Evolutionary conservation across 2,113 vertebrate species (phyloP), one percentile per base, ranked within the genome.

Genomic region (Psittacus erithacus): DNA sequence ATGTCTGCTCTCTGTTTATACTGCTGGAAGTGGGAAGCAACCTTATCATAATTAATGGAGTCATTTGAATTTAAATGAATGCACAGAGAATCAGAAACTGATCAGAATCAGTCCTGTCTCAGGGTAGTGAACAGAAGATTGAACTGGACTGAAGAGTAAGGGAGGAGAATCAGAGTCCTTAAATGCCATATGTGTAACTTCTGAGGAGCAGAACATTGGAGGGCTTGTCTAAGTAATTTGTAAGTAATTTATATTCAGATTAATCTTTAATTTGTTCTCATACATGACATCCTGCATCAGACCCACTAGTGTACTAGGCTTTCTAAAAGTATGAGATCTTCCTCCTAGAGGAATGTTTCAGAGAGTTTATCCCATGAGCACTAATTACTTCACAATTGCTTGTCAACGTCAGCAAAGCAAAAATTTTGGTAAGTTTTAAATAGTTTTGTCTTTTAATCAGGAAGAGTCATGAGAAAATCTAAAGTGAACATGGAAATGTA

Each of bases 291-390:
- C 35, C 11, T 10, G 27, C 82, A 50, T 47, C 18, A 64, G 9
- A 49, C 4, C 6, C 0, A 0, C 9, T 23, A 35, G 41, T n/a
- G 9, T 24, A 41, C 2, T 1, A 81, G 8, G 10, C 28, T 84
- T 53, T 65, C 17, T 57, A 25, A 77, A 86, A 44, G 3, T 10
- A 9, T 23, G 7, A 78, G 13, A 4, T 3, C 13, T n/a, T 43
- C 15, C 65, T 75, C 22, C 27, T 49, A 47, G 62, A 14, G 9
- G 10, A 74, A 65, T 29, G 7, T 62, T 89, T 84, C 44, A 67
- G 38, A 33, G 4, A 59, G 3, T 10, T 78, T 10, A 14, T 44
- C 17, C 11, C 11, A 22, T 7, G 14, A 84, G 1, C 1, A 1
- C 47, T 7, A 82, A 44, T 10, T 27, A 41, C 29, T 35, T 90